Percentiles rank a stretch among this genome's conserved stretches.
Evolutionary conservation across 1,140 invertebrate species (phyloP).

Genomic region (Hyphantria cunea): DNA sequence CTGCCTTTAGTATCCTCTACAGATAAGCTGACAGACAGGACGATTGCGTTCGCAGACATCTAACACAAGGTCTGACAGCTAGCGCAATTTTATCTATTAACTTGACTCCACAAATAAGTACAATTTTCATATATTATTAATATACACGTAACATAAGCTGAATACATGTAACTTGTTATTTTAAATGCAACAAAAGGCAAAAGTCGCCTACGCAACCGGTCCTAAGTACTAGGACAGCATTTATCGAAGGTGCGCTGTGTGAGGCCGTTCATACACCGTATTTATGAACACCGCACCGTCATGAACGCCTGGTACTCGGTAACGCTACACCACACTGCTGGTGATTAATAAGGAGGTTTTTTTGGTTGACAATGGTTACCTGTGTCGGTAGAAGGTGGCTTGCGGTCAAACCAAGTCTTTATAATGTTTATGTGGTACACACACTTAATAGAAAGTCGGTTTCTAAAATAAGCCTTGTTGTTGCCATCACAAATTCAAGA

Average conservation of each 20-base stretch:
- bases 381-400: not conserved
- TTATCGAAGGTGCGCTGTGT: conserved; percentile 61
- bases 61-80: too few species aligned
- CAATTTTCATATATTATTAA: conserved; percentile 8
- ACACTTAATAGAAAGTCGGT: too few species aligned
- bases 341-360: conserved; percentile 61
- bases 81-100: too few species aligned
- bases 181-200: conserved; percentile 30
- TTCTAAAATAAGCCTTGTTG: too few species aligned
- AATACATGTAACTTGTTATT: conserved; percentile 25
- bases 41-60: too few species aligned
- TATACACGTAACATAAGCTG: conserved; percentile 24
- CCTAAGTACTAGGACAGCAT: conserved; percentile 50
- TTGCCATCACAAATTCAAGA: too few species aligned
- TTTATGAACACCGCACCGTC: conserved; percentile 67
- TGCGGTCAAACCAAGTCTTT: too few species aligned
- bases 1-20: too few species aligned
- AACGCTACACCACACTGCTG: conserved; percentile 60
- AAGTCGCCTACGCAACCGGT: conserved; percentile 57
- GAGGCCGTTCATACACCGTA: conserved; percentile 66
- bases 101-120: too few species aligned
- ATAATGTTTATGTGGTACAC: too few species aligned
- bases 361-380: conserved; percentile 25
- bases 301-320: conserved; percentile 60
- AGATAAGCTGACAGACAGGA: too few species aligned